These are phyloP conservation scores for Caenorhabditis uteleia DNA, from an alignment of 2,888 invertebrate species.

Conservation along the genomic window DNA sequence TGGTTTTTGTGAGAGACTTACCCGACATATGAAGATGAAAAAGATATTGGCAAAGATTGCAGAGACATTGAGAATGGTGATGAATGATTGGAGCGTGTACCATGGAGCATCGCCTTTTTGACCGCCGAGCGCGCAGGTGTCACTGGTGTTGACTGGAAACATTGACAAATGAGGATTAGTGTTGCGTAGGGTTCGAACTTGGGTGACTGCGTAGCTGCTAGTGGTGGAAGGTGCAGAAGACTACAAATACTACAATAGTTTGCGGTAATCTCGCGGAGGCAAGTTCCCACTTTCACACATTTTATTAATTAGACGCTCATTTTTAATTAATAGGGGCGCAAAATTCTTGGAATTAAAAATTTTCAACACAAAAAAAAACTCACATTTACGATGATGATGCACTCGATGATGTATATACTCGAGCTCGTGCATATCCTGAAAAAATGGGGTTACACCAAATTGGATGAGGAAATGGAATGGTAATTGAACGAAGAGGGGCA, in stretches of 20 bases:
- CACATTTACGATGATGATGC: constrained; percentile 4
- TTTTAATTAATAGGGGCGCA: no score
- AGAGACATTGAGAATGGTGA: constrained; percentile 29
- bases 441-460: neutral
- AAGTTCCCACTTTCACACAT: no score
- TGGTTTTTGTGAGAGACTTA: neutral
- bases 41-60: constrained; percentile 31
- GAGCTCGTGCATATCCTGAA: constrained; percentile 2
- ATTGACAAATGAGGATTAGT: neutral
- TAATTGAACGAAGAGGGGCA: no score
- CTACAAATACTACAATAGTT: no score
- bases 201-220: no score
- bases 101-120: constrained; percentile 25
- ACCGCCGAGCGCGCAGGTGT: constrained; percentile 29
- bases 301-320: no score
- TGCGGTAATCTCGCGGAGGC: no score
- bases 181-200: no score
- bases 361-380: no score
- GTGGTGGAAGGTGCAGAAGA: no score
- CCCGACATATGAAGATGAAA: constrained; percentile 34
- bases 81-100: constrained; percentile 32
- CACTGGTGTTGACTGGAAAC: constrained; percentile 4
- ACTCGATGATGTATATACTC: neutral
- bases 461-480: neutral
- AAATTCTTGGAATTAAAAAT: no score